Base-by-base conservation (phyloP, 2,113 vertebrate species). In the Caranx melampygus region DNA sequence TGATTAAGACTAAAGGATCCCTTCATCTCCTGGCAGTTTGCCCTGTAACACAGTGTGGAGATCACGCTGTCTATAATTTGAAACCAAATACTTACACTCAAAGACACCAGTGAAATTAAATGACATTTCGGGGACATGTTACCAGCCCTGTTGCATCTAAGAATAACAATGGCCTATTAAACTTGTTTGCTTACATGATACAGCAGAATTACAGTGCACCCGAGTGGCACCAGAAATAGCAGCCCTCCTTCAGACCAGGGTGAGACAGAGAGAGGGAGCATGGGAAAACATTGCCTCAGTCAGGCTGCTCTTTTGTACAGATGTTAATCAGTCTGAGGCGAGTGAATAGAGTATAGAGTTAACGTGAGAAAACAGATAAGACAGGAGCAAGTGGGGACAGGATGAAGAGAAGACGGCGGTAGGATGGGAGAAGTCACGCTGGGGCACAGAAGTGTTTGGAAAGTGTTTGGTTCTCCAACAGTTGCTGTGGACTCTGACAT, bases 161-260 rank as follows among this genome's bases (percentile, higher is more conserved):
- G 82, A 92, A 92, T 93, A 93, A 93, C 89, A 92, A 77, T 74
- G 68, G 82, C 80, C 88, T 83, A 85, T 92, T 87, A 86, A 75
- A 66, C 74, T 83, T 86, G 81, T 90, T 90, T 91, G 89, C 86
- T 92, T 91, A 90, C 67, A 79, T 81, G 89, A 91, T 84, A 83
- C 82, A 76, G 83, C 76, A 78, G 72, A 86, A 87, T 84, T 76
- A 66, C 82, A 79, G 82, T 20, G 44, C 82, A 63, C 82, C 89
- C 34, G 31, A 42, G 67, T 72, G 69, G 66, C 62, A 71, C 79
- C 87, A 87, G 67, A 87, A 90, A 93, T 91, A 86, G 88, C 59
- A 75, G 72, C 60, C 16, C 44, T 14, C 18, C 66, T 73, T 73
- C 57, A 78, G 62, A 47, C 54, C 65, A 40, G 58, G 63, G 55